Base-by-base conservation (phyloP, 1,140 invertebrate genomes). In the Battus philenor region DNA sequence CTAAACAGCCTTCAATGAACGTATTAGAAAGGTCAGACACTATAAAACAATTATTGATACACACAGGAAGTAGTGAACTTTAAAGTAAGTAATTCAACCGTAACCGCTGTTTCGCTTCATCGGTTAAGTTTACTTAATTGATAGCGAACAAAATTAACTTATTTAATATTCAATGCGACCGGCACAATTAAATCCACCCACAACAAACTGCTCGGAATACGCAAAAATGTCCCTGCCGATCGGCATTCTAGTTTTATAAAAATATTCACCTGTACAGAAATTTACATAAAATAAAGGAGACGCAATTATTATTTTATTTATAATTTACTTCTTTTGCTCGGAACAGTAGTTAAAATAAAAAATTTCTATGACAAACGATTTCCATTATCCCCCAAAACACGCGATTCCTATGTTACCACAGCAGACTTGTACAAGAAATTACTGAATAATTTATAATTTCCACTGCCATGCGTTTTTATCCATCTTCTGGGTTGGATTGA, bases 391-490 rank as follows among this genome's bases (percentile, higher is more conserved):
- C n/a, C 67, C 60, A 62, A 77, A 76, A 72, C 74, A 81, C 77
- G 73, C 72, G 63, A 72, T 61, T 63, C 57, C 61, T 44, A 43
- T 63, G 67, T 68, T 70, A 57, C 61, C 65, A 68, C 62, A 57
- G 47, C 38, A 44, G 33, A 41, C 54, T 60, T 69, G 69, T 58
- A 71, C 65, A 74, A 80, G 72, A 75, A 66, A 65, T 68, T 46
- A 61, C 58, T 78, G 68, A 80, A 78, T 80, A 69, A 80, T 78
- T 64, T 64, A 76, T 80, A 60, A 60, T 69, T 67, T 69, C 60
- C 61, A 63, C 47, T 54, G 55, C 48, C 44, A 57, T 53, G 59
- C 68, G 54, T 55, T 59, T 66, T 63, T 65, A 64, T 61, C 62
- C 58, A 71, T 48, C 64, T 53, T 56, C 56, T 50, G 57, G 27